Base-by-base conservation (phyloP, 1,140 invertebrate genomes). In the Coenobita brevimanus region DNA sequence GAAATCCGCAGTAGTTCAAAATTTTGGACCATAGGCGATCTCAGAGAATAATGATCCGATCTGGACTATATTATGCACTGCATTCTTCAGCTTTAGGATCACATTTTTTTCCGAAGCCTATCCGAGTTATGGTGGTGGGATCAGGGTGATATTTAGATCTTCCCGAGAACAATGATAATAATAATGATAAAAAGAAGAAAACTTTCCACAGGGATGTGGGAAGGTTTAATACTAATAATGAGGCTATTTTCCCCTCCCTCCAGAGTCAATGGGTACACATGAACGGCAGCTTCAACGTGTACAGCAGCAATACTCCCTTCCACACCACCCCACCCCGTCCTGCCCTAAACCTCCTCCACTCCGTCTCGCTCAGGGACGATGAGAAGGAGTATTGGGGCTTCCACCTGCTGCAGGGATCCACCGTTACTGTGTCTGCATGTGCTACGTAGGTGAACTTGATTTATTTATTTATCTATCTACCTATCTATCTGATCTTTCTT, bases 341-440 rank as follows among this genome's bases (percentile, higher is more conserved):
- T n/a, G 94, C 93, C 0, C 93, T 96, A 6, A 93, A 94, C 15
- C 96, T 96, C 95, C 94, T 94, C 0, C 93, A 96, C 73, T 93
- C 95, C 88, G 91, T 96, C 80, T 92, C 94, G 13, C 92, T 96
- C 21, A 94, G 95, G 81, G 96, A 96, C 91, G 96, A 96, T 90
- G 95, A 96, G 93, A 96, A 96, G 92, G 96, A 96, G 92, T 96
- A 96, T 91, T 96, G 96, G 96, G 96, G 96, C 8, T 96, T 96
- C 92, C 96, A 96, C 91, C 92, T 97, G 17, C 92, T 96, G 1
- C 94, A 94, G 90, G 96, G 96, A 1, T 96, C 96, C 17, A 94
- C 93, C 3, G 95, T 96, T 3, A 95, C 94, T 0, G 94, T 97
- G 0, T 95, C 95, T 1, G 94, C 95, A 80, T 97, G 96, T 93